Evolutionary conservation across 2,888 invertebrate genomes (phyloP), one percentile per base, ranked within the genome.

Genomic region (Dryomyza anilis): DNA sequence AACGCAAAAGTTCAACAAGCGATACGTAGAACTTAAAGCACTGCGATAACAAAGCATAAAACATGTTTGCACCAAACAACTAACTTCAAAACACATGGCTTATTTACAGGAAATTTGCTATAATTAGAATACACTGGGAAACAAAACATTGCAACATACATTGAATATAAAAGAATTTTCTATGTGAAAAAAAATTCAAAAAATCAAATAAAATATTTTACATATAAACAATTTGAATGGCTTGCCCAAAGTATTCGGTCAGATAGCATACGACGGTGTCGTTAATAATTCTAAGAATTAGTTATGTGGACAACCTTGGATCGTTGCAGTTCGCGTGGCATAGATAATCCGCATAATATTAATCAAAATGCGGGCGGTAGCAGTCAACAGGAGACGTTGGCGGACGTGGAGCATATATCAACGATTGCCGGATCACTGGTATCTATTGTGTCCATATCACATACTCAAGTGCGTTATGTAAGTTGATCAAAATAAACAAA

Each of bases 381-480:
- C 69, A 81, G 81, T 67, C 82, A 81, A 70, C 75, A 87, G 85
- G 86, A 90, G 87, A 85, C 89, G 86, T 55, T 89, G 87, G 74
- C 89, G 86, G 81, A 90, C 87, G 81, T 78, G 55, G 82, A 81
- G 69, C 89, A 89, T 77, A 84, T 88, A 70, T 90, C 90, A n/a
- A 91, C 90, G 8, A 90, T 91, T 75, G 90, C 90, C 36, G 90
- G 91, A 53, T 90, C 90, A 1, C 84, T 90, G 71, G 85, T 77
- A 46, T 88, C 88, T 0, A 82, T 88, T 73, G 87, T 86, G 53
- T 87, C 87, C 12, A 78, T 87, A 66, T 87, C 88, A 50, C 84
- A 88, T 63, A 86, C 87, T 36, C 80, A 79, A 60, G 75, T 75
- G 70, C 77, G 79, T 27, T 79, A 79, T 64, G 79, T 79, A 69